A percentile compares a stretch with the other conserved stretches of the same genome.
These are phyloP conservation scores for Danio kyathit DNA, from an alignment of 2,797 vertebrate species.

Conservation along the genomic window DNA sequence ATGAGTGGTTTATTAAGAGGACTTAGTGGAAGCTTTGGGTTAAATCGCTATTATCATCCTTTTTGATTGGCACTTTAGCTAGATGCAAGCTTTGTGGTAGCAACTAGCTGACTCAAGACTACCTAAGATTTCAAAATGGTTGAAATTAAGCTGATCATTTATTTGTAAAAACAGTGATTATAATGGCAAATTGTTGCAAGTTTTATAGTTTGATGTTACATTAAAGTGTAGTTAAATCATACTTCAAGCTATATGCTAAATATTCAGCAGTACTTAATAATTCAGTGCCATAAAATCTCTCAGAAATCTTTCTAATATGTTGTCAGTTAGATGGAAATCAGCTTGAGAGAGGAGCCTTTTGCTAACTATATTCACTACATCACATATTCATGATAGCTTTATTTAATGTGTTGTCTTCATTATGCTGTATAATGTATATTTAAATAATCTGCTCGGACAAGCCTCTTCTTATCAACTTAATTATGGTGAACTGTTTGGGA, in stretches of 20 bases:
- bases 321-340: neutral
- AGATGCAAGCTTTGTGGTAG: neutral
- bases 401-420: too few relatives aligned
- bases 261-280: neutral
- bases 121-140: too few relatives aligned
- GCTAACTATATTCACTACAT: too few relatives aligned
- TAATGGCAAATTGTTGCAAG: neutral
- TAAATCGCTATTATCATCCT: conserved; percentile 24
- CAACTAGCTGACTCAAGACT: neutral
- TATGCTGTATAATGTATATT: too few relatives aligned
- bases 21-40: conserved; percentile 32
- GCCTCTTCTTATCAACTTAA: too few relatives aligned
- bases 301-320: neutral
- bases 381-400: too few relatives aligned
- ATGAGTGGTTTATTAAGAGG: conserved; percentile 39
- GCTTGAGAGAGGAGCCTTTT: too few relatives aligned
- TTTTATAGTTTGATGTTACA: neutral
- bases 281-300: neutral
- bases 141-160: too few relatives aligned
- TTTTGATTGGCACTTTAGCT: conserved; percentile 20
- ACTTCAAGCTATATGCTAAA: neutral
- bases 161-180: neutral
- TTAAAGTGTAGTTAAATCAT: neutral
- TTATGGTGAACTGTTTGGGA: too few relatives aligned
- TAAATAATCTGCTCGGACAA: too few relatives aligned